Evolutionary conservation across 2,113 vertebrate species (phyloP).

Genomic region (Sciurus niger): DNA sequence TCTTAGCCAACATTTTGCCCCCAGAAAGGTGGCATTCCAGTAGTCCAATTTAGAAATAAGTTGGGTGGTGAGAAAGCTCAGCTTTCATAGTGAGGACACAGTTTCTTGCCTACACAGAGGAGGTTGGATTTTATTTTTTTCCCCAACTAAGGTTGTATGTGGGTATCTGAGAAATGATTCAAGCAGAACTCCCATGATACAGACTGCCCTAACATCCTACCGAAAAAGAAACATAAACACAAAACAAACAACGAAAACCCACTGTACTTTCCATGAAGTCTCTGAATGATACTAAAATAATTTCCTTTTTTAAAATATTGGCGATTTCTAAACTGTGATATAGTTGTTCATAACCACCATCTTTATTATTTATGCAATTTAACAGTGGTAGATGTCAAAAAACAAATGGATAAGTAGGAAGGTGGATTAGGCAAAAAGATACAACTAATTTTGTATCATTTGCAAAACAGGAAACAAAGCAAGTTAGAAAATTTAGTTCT

Average conservation of each 20-base stretch:
- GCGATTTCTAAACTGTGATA: too few species aligned
- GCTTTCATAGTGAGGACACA: background rate
- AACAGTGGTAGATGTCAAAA: background rate
- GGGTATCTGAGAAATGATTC: background rate
- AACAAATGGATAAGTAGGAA: background rate
- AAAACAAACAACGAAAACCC: background rate
- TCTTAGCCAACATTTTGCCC: background rate
- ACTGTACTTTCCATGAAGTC: background rate
- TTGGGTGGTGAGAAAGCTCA: background rate
- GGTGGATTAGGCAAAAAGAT: background rate
- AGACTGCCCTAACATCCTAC: background rate
- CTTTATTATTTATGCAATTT: background rate
- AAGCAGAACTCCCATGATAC: background rate
- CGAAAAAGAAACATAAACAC: background rate
- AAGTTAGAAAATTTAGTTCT: background rate
- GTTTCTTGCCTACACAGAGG: background rate
- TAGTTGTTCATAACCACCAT: too few species aligned
- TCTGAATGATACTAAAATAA: background rate
- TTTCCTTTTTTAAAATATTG: background rate
- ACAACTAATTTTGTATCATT: background rate
- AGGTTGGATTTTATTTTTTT: background rate
- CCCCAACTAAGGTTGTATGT: background rate
- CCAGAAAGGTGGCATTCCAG: background rate
- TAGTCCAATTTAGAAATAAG: background rate
- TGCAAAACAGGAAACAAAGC: conserved; percentile 49